Percentiles rank a stretch among this genome's conserved stretches.
phyloP scores from a whole-genome alignment of 2,797 vertebrate species.

The Peromyscus nudipes region DNA sequence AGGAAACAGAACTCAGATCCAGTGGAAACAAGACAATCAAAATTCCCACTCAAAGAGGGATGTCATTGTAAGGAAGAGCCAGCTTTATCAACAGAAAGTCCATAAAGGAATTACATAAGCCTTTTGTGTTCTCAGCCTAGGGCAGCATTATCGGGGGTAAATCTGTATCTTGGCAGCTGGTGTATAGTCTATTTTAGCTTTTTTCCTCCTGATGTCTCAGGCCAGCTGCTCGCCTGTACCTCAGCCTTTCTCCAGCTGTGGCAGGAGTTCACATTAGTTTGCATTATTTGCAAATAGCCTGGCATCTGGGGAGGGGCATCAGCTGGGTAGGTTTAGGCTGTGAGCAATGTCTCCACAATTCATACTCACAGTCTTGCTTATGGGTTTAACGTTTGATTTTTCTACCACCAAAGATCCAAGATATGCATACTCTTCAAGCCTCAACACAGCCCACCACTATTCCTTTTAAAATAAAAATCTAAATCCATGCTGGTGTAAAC shows the following conservation, averaged over 20 bases:
- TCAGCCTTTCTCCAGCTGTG: neutral
- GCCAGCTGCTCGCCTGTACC: neutral
- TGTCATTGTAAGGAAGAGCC: neutral
- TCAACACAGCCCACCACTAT: neutral
- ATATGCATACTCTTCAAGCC: neutral
- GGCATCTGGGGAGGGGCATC: neutral
- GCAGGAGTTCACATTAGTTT: neutral
- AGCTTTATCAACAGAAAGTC: neutral
- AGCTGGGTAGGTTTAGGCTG: neutral
- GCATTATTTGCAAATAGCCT: neutral
- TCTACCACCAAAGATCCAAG: neutral
- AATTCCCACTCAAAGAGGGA: neutral
- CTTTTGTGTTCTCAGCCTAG: neutral
- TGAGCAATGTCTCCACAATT: neutral
- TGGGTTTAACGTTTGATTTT: neutral
- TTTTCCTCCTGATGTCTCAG: neutral
- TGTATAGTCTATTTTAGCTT: neutral
- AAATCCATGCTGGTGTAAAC: neutral
- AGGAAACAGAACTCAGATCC: slow-evolving; percentile 38
- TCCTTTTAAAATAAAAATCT: slow-evolving; percentile 35
- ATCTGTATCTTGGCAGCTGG: neutral
- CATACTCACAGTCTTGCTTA: neutral
- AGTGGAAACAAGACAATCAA: neutral
- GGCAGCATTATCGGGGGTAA: too few species aligned
- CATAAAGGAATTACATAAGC: neutral